Conservation (phyloP, 2,888 invertebrate species). For the Lydus trimaculatus region DNA sequence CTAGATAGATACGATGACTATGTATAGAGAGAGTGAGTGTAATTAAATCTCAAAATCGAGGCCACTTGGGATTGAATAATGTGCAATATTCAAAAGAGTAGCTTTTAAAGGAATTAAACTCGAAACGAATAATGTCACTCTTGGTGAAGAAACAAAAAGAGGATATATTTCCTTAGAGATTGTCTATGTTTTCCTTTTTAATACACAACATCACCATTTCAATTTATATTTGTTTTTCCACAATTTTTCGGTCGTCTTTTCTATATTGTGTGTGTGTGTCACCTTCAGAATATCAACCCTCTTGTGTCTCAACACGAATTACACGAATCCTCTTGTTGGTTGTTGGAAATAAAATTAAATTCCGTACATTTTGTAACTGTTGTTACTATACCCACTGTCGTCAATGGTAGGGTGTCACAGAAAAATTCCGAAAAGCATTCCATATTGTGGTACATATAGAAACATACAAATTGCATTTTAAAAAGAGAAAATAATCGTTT, state of each 20-base stretch:
- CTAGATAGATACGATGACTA: slow-evolving; percentile 18
- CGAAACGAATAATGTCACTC: slow-evolving; percentile 30
- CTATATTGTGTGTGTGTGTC: not conserved
- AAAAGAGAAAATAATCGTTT: too few relatives aligned
- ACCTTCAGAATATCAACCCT: not conserved
- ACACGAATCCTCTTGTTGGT: not conserved
- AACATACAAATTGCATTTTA: not conserved
- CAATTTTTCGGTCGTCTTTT: not conserved
- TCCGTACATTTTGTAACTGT: not conserved
- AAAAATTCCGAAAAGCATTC: not conserved
- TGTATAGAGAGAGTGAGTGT: too few relatives aligned
- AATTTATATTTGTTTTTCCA: not conserved
- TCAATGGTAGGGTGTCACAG: not conserved
- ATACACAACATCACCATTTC: not conserved
- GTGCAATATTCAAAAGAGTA: slow-evolving; percentile 26
- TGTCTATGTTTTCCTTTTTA: slow-evolving; percentile 22
- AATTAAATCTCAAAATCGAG: slow-evolving; percentile 37
- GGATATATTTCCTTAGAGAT: slow-evolving; percentile 32
- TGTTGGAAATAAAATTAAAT: slow-evolving; percentile 5
- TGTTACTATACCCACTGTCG: not conserved
- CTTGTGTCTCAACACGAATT: not conserved
- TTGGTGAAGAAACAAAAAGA: slow-evolving; percentile 23
- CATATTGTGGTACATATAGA: too few relatives aligned
- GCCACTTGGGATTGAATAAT: slow-evolving; percentile 31
- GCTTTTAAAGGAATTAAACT: slow-evolving; percentile 39